These are phyloP conservation scores for Globodera rostochiensis DNA, from an alignment of 1,140 invertebrate genomes.

Conservation along the genomic window DNA sequence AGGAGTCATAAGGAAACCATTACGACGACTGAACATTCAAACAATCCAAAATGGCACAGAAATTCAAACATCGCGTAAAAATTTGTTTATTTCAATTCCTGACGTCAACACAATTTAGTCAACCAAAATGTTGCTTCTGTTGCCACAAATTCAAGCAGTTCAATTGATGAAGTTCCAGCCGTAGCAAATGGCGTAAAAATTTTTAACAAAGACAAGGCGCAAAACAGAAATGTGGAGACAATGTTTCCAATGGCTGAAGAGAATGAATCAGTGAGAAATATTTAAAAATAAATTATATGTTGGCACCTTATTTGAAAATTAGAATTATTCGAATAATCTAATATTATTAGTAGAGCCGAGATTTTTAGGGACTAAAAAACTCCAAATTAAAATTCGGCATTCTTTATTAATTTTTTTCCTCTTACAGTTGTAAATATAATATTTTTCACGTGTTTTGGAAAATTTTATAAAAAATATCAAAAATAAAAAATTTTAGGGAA, in stretches of 20 bases:
- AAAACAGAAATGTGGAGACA: not conserved
- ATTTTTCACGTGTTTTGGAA: no score
- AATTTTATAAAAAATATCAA: no score
- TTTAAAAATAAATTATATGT: not conserved
- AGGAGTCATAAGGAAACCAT: not conserved
- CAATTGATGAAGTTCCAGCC: not conserved
- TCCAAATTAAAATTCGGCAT: no score
- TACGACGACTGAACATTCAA: not conserved
- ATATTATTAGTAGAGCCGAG: no score
- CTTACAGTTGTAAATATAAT: no score
- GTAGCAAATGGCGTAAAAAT: not conserved
- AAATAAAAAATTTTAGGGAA: no score
- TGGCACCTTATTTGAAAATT: not conserved
- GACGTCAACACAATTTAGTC: not conserved
- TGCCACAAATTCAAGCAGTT: not conserved
- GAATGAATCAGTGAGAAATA: conserved; percentile 11
- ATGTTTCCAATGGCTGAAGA: conserved; percentile 1
- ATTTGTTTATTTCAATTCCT: no score
- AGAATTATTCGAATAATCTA: not conserved
- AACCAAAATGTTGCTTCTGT: not conserved
- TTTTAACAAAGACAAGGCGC: not conserved
- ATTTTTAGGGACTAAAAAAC: no score
- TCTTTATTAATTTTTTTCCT: no score
- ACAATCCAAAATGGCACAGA: not conserved
- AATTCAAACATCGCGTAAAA: not conserved